Base-by-base conservation (phyloP, 2,888 invertebrate genomes). In the Zootermopsis nevadensis region DNA sequence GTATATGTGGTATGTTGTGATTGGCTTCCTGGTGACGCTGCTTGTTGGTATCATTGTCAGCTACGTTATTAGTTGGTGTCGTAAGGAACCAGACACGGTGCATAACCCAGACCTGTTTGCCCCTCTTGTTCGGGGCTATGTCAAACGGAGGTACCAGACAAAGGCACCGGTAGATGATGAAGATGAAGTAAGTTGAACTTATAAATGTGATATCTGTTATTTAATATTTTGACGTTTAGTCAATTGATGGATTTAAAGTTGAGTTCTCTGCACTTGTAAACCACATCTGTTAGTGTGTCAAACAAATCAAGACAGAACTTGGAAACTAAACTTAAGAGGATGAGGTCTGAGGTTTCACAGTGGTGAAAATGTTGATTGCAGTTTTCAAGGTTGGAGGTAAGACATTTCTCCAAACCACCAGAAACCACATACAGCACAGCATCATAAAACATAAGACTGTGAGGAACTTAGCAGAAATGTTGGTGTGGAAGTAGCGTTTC, bases 71-170 rank as follows among this genome's bases (percentile, higher is more conserved):
- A 88, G 87, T n/a, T 86, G 87, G 85, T 86, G 89, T 0, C 87
- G 86, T 85, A 80, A 87, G 33, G 87, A 88, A 0, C 87, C 88
- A 15, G 87, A 88, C 10, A 88, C 87, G 1, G 87, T 89, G 77
- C 88, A 90, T 74, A 92, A 93, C 87, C 91, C 92, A 0, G 91
- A 91, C 87, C 90, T 94, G 24, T 93, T 94, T 87, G 89, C 92
- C 76, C 92, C 93, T 4, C 90, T 91, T 1, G 84, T 93, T 42
- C 91, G 93, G 0, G 89, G 88, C 12, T 81, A 33, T 31, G n/a
- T 85, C 8, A 74, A 35, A 22, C 74, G 48, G 27, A 72, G 33
- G 27, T 53, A 60, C 15, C 55, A 38, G 0, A 15, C 22, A 30
- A 60, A 74, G n/a, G 31, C 33, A 33, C 19, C 22, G 8, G 33